Evolutionary conservation across 2,113 vertebrate genomes (phyloP), one percentile per base, ranked within the genome.

Genomic region (Hiodon tergisus): DNA sequence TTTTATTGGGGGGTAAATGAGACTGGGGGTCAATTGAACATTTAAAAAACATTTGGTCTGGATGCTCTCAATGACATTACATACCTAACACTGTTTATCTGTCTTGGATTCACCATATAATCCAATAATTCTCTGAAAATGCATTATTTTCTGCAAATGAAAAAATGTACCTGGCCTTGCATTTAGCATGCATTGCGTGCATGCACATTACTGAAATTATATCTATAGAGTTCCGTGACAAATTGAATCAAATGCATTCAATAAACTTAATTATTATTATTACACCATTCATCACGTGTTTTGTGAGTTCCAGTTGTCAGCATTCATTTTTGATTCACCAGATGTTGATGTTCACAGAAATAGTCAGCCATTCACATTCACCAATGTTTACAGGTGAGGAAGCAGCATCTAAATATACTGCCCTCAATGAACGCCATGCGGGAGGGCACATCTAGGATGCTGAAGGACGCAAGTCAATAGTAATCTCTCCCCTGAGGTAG

Each of bases 61-160:
- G 66, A 68, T 68, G 66, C 13, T 50, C 52, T 6, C 50, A 7
- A n/a, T 68, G 17, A 16, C 54, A 10, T 9, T 10, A 47, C 52
- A 70, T 14, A 3, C 6, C 52, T 4, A 11, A 54, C 69, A 10
- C n/a, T 55, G 69, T 70, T 70, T 70, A 74, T 67, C 50, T 66
- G 66, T 74, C 66, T 63, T 67, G 47, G 61, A 58, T 57, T 47
- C 57, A 57, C 47, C 67, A 51, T 67, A 57, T 53, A 67, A 68
- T 67, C 54, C 68, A 69, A 60, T 13, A 75, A 55, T 59, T 67
- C 16, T 17, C 51, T 66, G 31, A 31, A 31, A 31, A 31, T 31
- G 31, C 31, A 31, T 31, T 31, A 31, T 31, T 31, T 31, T 31
- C 31, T 31, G 31, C 31, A 31, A 31, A 31, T 31, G 31, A n/a